Evolutionary conservation across 2,797 vertebrate species (phyloP), one percentile per base, ranked within the genome.

Genomic region (Pangasius larnaudii): DNA sequence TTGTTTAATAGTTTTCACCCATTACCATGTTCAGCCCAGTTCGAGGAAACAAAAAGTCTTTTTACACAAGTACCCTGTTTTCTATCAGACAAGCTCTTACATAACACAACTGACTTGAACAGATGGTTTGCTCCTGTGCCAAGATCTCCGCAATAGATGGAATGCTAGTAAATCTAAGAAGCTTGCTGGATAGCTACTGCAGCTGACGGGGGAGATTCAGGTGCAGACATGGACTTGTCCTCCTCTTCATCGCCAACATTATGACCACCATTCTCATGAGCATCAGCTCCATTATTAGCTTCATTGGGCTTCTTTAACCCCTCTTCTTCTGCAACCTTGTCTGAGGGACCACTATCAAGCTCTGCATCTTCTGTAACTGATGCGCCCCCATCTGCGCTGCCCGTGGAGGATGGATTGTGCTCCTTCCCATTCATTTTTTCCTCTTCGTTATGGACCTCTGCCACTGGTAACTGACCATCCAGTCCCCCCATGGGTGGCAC

Each of bases 391-490:
- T 94, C 93, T 1, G 92, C 19, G 82, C 92, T 92, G 7, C 93
- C 93, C 4, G 91, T 87, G 72, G 88, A 86, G 77, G 93, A 90
- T 19, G 93, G 92, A 36, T 82, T 92, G n/a, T 89, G 86, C n/a
- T 94, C 92, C 24, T 88, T 91, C 65, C 91, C 88, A 51, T 93
- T 92, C 53, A 87, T 90, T 22, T 93, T 94, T 86, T 91, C 94
- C 90, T 91, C 96, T 91, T 94, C 93, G 0, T 93, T 92, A 36
- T 95, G 94, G n/a, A 94, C 94, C 92, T 97, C 96, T 0, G 94
- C 89, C 0, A 95, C 81, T 0, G 96, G 94, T 74, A 89, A 36
- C 3, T 96, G 96, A 22, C 94, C 95, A 89, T 95, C 93, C 0
- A 94, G 88, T 2, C 91, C 92, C 67, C 95, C 97, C 71, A 96